A percentile compares a stretch with the other conserved stretches of the same genome.
Conservation (phyloP, 53 echinoderm and acorn worm genomes). For the Luidia sarsii region DNA sequence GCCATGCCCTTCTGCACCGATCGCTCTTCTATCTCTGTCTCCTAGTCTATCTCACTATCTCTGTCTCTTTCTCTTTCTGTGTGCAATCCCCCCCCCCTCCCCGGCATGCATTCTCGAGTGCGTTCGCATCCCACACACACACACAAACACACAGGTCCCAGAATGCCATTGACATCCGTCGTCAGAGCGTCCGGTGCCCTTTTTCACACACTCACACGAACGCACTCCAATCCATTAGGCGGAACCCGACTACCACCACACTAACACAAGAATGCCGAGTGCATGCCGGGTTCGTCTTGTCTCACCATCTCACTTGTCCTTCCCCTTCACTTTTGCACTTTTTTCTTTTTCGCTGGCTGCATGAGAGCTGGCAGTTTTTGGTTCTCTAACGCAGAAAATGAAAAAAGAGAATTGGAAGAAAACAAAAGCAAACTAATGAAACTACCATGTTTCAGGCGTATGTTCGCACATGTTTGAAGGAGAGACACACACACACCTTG, state of each 20-base stretch:
- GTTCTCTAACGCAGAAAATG: no score
- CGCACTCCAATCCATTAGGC: background rate
- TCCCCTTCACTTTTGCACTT: slow-evolving; percentile 6
- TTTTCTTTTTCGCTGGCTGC: slow-evolving; percentile 26
- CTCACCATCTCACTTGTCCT: background rate
- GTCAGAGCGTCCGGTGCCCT: no score
- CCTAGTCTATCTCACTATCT: no score
- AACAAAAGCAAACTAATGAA: no score
- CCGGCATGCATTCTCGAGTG: slow-evolving; percentile 38
- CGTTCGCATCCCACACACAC: slow-evolving; percentile 16
- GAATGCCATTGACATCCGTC: no score
- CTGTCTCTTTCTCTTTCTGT: no score
- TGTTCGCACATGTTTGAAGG: no score
- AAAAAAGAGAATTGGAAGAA: no score
- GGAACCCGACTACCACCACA: slow-evolving; percentile 12
- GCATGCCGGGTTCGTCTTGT: slow-evolving; percentile 30
- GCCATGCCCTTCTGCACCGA: background rate
- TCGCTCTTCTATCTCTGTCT: no score
- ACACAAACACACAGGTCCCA: slow-evolving; percentile 1
- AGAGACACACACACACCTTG: no score
- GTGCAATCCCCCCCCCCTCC: background rate
- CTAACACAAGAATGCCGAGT: slow-evolving; percentile 29
- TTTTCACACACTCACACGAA: no score
- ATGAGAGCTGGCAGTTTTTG: slow-evolving; percentile 33
- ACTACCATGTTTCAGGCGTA: no score